Conservation (phyloP, 2,113 vertebrate genomes). For the Caracal caracal region DNA sequence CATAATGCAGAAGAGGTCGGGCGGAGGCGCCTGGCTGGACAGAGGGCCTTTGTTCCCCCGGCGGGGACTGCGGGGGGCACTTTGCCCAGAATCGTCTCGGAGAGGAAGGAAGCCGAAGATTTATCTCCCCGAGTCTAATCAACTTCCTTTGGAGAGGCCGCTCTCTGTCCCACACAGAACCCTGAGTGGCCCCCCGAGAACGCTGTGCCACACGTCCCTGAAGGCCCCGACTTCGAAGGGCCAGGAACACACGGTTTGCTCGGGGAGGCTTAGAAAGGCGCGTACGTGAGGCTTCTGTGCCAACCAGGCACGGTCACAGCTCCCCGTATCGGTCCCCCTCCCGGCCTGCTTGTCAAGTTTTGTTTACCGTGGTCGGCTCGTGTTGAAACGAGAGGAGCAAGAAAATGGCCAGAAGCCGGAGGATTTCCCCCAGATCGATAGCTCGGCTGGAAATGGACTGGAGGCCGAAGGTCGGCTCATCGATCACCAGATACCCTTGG, state of each 20-base stretch:
- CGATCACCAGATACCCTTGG: fast-evolving
- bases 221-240: neutral
- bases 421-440: neutral
- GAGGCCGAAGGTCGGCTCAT: neutral
- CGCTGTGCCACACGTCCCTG: neutral
- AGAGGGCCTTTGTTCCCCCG: neutral
- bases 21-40: neutral
- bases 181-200: neutral
- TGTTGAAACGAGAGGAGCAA: constrained; percentile 26
- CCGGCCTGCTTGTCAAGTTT: neutral
- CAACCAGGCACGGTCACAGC: neutral
- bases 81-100: neutral
- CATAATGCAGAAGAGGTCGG: constrained; percentile 58
- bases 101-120: constrained; percentile 49
- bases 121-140: neutral
- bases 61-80: fast-evolving
- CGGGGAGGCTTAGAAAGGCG: neutral
- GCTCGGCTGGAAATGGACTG: neutral
- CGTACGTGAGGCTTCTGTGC: neutral
- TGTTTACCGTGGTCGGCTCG: neutral
- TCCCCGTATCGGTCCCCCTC: fast-evolving
- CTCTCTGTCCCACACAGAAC: neutral
- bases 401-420: neutral
- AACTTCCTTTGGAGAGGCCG: neutral
- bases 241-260: neutral